These are phyloP conservation scores for Parasteatoda tepidariorum DNA, from an alignment of 1,140 invertebrate genomes.

Conservation along the genomic window DNA sequence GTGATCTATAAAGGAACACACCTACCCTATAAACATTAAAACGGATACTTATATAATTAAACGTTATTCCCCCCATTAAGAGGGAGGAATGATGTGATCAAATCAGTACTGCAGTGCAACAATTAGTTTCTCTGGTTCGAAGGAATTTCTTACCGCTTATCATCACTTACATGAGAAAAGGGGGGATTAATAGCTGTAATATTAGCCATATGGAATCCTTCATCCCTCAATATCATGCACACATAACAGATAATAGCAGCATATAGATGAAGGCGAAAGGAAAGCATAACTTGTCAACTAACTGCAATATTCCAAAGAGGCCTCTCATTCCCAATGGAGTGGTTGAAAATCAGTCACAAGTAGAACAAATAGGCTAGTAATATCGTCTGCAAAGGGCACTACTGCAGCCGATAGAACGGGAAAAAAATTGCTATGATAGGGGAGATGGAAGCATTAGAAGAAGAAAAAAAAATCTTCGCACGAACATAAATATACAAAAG, in stretches of 20 bases:
- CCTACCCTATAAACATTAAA: too few species aligned
- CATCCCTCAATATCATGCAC: not conserved
- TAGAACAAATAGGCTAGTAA: slow-evolving; percentile 38
- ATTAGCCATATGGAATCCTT: not conserved
- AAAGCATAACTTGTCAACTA: too few species aligned
- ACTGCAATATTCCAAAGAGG: too few species aligned
- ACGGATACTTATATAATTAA: too few species aligned
- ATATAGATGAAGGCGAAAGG: too few species aligned
- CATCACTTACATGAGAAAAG: not conserved
- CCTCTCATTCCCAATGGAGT: not conserved
- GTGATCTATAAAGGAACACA: too few species aligned
- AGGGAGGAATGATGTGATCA: too few species aligned
- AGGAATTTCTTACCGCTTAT: not conserved
- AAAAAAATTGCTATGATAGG: not conserved
- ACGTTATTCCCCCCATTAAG: too few species aligned
- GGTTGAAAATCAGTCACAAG: slow-evolving; percentile 28
- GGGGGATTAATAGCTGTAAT: too few species aligned
- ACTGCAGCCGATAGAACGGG: not conserved
- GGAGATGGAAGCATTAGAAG: not conserved
- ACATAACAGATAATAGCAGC: not conserved
- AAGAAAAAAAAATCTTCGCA: slow-evolving; percentile 1
- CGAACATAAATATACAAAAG: slow-evolving; percentile 46
- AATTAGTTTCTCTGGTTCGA: not conserved
- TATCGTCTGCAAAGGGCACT: not conserved
- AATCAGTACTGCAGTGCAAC: too few species aligned